Evolutionary conservation across 2,888 invertebrate species (phyloP).

Genomic region (Barypeithes pellucidus): DNA sequence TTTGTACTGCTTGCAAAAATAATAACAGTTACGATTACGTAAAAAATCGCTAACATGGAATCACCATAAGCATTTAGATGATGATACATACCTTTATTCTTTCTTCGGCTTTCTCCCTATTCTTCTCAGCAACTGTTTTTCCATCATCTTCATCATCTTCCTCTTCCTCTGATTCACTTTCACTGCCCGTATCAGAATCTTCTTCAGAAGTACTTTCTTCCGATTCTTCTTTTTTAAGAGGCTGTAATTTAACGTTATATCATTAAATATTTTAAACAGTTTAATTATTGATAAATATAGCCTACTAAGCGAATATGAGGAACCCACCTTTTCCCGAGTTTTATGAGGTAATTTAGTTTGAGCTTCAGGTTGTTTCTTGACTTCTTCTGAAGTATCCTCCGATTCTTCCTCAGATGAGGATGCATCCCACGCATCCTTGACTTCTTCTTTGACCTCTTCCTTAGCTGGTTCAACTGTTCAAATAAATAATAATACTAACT

Average conservation of each 20-base stretch:
- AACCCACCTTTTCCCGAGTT: not conserved
- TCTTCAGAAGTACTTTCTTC: conserved; percentile 62
- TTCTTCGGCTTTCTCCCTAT: conserved; percentile 80
- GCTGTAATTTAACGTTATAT: conserved; percentile 50
- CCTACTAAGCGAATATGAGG: too few species aligned
- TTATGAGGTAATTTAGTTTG: not conserved
- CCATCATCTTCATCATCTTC: conserved; percentile 77
- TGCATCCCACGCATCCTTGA: conserved; percentile 91
- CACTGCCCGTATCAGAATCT: conserved; percentile 63
- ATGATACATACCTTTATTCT: conserved; percentile 77
- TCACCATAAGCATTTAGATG: conserved; percentile 1
- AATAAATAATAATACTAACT: not conserved
- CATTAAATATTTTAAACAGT: too few species aligned
- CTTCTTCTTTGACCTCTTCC: conserved; percentile 69
- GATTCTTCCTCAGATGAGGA: conserved; percentile 63
- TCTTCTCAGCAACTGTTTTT: conserved; percentile 83
- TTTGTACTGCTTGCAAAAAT: too few species aligned
- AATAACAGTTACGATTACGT: too few species aligned
- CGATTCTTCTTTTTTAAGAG: conserved; percentile 55
- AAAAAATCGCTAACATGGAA: too few species aligned
- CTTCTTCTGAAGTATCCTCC: conserved; percentile 67
- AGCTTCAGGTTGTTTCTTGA: conserved; percentile 32
- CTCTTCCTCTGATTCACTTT: conserved; percentile 71
- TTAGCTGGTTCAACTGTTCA: conserved; percentile 50
- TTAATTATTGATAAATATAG: too few species aligned